Conservation (phyloP, 2,113 vertebrate species). For the Rhinichthys klamathensis region DNA sequence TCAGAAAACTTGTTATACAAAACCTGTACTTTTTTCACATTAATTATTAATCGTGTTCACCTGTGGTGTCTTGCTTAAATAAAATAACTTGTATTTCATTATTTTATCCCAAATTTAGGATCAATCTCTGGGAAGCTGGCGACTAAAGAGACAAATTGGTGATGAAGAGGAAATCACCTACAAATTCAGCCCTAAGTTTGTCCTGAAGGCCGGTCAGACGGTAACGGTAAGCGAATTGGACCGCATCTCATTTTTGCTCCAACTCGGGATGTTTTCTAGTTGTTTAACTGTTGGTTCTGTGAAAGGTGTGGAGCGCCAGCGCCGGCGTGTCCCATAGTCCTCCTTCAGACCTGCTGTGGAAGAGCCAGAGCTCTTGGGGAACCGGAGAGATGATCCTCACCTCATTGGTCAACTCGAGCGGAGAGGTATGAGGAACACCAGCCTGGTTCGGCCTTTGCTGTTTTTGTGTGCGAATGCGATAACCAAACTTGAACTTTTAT, state of each 20-base stretch:
- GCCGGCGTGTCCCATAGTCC: constrained; percentile 88
- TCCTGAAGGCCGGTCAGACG: constrained; percentile 90
- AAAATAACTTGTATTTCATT: no score
- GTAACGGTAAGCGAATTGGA: constrained; percentile 83
- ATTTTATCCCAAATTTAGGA: constrained; percentile 75
- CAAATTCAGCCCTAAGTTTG: constrained; percentile 95
- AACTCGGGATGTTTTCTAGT: no score
- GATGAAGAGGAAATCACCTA: constrained; percentile 85
- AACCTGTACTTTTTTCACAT: no score
- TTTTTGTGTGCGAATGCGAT: not conserved
- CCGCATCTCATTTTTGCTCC: not conserved
- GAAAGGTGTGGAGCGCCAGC: constrained; percentile 90
- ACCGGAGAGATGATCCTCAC: constrained; percentile 82
- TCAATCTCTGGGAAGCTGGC: constrained; percentile 93
- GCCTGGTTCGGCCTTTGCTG: not conserved
- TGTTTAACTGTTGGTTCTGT: not conserved
- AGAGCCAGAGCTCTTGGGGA: constrained; percentile 91
- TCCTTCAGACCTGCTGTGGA: constrained; percentile 91
- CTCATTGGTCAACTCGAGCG: constrained; percentile 81
- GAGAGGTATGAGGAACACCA: constrained; percentile 80
- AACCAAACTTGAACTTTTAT: not conserved
- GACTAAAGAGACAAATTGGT: constrained; percentile 86
- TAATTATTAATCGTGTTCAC: no score
- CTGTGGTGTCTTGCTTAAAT: no score
- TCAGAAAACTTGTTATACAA: no score